phyloP scores from a whole-genome alignment of 2,797 vertebrate species.

The Arrhamphus sclerolepis region DNA sequence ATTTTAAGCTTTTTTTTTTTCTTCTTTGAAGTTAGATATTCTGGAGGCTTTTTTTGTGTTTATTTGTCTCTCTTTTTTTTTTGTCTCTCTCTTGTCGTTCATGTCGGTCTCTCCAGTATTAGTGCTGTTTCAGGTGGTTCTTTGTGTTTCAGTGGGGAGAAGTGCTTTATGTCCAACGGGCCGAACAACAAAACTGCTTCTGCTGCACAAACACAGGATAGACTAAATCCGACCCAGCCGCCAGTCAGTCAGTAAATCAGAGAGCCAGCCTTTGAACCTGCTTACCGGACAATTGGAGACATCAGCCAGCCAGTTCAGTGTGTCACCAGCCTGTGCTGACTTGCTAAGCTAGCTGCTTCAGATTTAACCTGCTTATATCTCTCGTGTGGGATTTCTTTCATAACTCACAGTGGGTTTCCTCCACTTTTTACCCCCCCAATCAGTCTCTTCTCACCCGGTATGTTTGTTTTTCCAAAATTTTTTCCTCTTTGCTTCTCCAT shows the following conservation, averaged over 20 bases:
- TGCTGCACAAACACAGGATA: slow-evolving; percentile 74
- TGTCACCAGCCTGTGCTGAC: slow-evolving; percentile 70
- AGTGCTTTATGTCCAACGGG: slow-evolving; percentile 63
- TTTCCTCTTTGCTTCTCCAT: slow-evolving; percentile 32
- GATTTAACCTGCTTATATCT: slow-evolving; percentile 67
- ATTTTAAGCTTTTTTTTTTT: slow-evolving; percentile 56
- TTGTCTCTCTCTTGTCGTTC: slow-evolving; percentile 16
- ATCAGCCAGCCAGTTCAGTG: slow-evolving; percentile 63
- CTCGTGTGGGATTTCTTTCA: slow-evolving; percentile 37
- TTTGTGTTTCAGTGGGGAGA: slow-evolving; percentile 66
- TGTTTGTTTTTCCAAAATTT: slow-evolving; percentile 33
- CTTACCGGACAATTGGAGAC: slow-evolving; percentile 67
- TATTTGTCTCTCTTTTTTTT: slow-evolving; percentile 22
- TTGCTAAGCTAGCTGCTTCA: slow-evolving; percentile 67
- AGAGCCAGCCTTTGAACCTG: slow-evolving; percentile 63
- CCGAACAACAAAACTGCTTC: slow-evolving; percentile 79
- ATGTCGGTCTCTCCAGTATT: slow-evolving; percentile 55
- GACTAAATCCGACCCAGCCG: slow-evolving; percentile 67
- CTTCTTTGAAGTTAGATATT: slow-evolving; percentile 65
- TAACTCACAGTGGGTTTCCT: slow-evolving; percentile 38
- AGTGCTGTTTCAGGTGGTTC: slow-evolving; percentile 79
- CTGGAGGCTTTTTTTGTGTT: slow-evolving; percentile 47
- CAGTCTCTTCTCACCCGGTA: slow-evolving; percentile 7
- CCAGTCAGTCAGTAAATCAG: slow-evolving; percentile 66
- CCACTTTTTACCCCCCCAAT: slow-evolving; percentile 8